Evolutionary conservation across 2,113 vertebrate species (phyloP), one percentile per base, ranked within the genome.

Genomic region (Gobius niger): DNA sequence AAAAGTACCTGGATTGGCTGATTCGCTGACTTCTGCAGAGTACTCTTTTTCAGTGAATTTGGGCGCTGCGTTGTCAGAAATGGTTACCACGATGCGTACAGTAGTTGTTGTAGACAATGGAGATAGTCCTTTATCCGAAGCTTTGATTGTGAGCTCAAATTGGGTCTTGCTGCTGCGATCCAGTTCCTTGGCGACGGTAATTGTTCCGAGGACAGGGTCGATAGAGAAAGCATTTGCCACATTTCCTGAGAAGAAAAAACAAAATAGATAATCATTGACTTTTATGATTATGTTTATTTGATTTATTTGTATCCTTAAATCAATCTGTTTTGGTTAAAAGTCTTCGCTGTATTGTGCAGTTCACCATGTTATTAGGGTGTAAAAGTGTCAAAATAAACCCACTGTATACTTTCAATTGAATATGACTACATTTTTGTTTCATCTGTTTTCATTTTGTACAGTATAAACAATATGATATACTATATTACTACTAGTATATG

Each of bases 61-160:
- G 9, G 98, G 98, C 2, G 92, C 86, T 44, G 96, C 96, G 0
- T 98, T 99, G 81, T 99, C 96, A 19, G 98, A 98, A 68, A 98
- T 63, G 0, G 98, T 99, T 50, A 99, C 94, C 6, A 83, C 59
- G 54, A 99, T 85, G 16, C 88, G 92, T n/a, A 96, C 94, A 41
- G 93, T 89, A 12, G 95, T 85, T 13, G 95, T 90, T 65, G 95
- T 93, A 46, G 94, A 96, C 87, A 97, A 88, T 0, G 96, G 90
- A 70, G 94, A 92, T 5, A 44, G 79, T 68, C 98, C 98, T 84
- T 89, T 91, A 83, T 99, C 97, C 44, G 93, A 90, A 40, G 96
- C 98, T 90, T 96, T 99, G 15, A 98, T 84, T 4, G 91, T 90
- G 62, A 99, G 88, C 74, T 96, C 95, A 86, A 97, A 99, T 40